phyloP scores from a whole-genome alignment of 2,888 invertebrate genomes.

The Prosopocoilus inquinatus region DNA sequence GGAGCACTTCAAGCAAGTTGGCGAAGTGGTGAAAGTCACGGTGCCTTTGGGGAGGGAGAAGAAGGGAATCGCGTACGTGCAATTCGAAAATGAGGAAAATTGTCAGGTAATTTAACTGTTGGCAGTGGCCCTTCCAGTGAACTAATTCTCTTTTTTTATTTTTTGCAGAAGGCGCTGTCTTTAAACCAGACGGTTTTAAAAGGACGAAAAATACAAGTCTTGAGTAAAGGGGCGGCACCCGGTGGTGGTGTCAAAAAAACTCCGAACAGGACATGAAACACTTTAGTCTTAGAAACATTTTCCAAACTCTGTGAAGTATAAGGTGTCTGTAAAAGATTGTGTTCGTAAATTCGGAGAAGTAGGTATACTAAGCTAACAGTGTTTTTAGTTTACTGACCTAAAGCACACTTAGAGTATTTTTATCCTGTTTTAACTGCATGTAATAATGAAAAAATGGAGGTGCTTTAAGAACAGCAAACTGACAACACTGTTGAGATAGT shows the following conservation, averaged over 20 bases:
- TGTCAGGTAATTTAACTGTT: slow-evolving; percentile 44
- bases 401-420: too few species aligned
- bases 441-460: too few species aligned
- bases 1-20: slow-evolving; percentile 51
- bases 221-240: slow-evolving; percentile 46
- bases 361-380: too few species aligned
- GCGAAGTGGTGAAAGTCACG: slow-evolving; percentile 45
- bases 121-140: background rate
- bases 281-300: too few species aligned
- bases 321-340: too few species aligned
- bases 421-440: too few species aligned
- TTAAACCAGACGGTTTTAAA: slow-evolving; percentile 48
- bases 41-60: slow-evolving; percentile 45
- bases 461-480: too few species aligned
- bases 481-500: too few species aligned
- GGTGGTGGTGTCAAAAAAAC: slow-evolving; percentile 44
- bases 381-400: too few species aligned
- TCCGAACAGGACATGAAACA: slow-evolving; percentile 35
- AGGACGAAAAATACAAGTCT: slow-evolving; percentile 49
- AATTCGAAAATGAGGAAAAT: slow-evolving; percentile 45
- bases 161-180: slow-evolving; percentile 49
- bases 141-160: slow-evolving; percentile 9
- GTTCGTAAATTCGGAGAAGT: too few species aligned
- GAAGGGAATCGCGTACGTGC: slow-evolving; percentile 52
- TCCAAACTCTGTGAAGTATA: too few species aligned